phyloP scores from a whole-genome alignment of 1,140 invertebrate genomes.

The Megathymus violae region DNA sequence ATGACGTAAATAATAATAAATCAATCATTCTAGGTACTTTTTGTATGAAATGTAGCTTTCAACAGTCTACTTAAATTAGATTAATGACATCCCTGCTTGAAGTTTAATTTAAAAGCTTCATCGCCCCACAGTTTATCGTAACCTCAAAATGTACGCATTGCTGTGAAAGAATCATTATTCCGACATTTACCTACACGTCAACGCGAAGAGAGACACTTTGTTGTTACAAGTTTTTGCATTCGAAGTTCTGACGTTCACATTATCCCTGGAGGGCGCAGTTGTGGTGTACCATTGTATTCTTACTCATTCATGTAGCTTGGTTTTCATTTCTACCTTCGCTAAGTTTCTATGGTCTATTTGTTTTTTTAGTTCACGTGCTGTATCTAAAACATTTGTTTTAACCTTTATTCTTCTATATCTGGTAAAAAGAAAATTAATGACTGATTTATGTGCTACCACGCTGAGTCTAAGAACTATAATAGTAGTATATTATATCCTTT shows the following conservation, averaged over 20 bases:
- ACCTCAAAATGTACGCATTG: not conserved
- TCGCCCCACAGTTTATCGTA: not conserved
- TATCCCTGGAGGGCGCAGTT: constrained; percentile 10
- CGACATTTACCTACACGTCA: constrained; percentile 19
- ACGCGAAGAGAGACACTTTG: constrained; percentile 14
- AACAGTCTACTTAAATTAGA: too few relatives aligned
- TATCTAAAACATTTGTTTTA: not conserved
- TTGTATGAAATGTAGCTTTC: too few relatives aligned
- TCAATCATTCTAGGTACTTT: too few relatives aligned
- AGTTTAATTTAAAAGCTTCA: too few relatives aligned
- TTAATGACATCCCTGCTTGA: too few relatives aligned
- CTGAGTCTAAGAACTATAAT: too few relatives aligned
- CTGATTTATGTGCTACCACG: too few relatives aligned
- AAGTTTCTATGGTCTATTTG: not conserved
- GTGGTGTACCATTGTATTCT: constrained; percentile 9
- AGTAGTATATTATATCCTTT: too few relatives aligned
- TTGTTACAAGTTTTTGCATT: constrained; percentile 27
- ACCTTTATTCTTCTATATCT: not conserved
- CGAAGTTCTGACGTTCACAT: constrained; percentile 10
- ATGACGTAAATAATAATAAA: too few relatives aligned
- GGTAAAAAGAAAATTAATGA: too few relatives aligned
- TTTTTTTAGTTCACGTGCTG: not conserved
- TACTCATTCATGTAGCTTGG: not conserved
- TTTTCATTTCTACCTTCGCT: constrained; percentile 8
- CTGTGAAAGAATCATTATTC: constrained; percentile 5